phyloP scores from a whole-genome alignment of 2,113 vertebrate genomes.

The Typhlomys cinereus region DNA sequence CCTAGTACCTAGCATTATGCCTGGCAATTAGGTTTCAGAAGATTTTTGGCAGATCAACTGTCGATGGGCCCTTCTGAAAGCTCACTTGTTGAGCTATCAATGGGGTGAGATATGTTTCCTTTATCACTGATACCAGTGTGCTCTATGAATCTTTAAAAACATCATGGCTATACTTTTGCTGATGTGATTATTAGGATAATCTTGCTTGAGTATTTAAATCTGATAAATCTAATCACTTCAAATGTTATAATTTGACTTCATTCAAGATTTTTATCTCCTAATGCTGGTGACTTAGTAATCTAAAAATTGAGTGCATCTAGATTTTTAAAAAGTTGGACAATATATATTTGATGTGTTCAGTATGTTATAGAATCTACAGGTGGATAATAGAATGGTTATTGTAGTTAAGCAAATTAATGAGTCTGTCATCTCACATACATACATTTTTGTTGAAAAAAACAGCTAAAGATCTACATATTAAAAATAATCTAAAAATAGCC shows the following conservation, averaged over 20 bases:
- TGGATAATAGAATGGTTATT: background rate
- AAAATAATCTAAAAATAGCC: background rate
- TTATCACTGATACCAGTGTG: background rate
- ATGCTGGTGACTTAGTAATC: background rate
- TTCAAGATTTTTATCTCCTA: background rate
- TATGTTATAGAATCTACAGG: background rate
- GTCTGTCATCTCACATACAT: background rate
- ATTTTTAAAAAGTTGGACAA: background rate
- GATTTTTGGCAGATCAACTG: background rate
- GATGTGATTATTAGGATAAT: background rate
- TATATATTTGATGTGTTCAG: background rate
- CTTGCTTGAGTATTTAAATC: background rate
- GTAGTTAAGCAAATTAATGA: background rate
- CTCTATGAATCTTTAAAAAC: background rate
- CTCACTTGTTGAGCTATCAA: background rate
- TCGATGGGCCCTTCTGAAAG: background rate
- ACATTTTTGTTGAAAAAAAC: background rate
- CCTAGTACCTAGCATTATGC: too few relatives aligned
- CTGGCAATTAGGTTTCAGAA: background rate
- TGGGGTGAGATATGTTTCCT: background rate
- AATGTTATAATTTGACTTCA: conserved; percentile 12
- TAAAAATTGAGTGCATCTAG: background rate
- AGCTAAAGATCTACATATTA: background rate
- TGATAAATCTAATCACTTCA: background rate
- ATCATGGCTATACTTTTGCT: background rate